A percentile compares a stretch with the other conserved stretches of the same genome.
Evolutionary conservation across 2,797 vertebrate species (phyloP).

Genomic region (Thaleichthys pacificus): DNA sequence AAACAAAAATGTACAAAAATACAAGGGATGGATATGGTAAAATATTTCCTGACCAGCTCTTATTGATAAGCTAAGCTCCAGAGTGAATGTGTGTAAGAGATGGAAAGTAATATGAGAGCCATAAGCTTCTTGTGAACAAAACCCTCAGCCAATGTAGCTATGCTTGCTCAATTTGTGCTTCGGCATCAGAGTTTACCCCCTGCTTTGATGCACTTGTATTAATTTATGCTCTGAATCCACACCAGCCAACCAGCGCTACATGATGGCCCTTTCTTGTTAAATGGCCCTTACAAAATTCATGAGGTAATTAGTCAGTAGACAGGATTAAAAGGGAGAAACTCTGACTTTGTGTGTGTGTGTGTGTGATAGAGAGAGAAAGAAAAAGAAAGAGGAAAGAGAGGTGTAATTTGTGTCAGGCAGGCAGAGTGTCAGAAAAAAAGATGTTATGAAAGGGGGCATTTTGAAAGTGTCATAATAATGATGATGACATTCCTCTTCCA

Average conservation of each 20-base stretch:
- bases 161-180: conserved; percentile 24
- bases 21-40: background rate
- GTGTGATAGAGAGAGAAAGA: background rate
- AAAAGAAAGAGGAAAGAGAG: background rate
- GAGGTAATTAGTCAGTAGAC: conserved; percentile 31
- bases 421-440: background rate
- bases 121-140: conserved; percentile 26
- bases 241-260: conserved; percentile 15
- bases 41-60: background rate
- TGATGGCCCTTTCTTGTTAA: conserved; percentile 39
- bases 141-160: background rate
- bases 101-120: conserved; percentile 17
- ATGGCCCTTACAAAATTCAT: conserved; percentile 40
- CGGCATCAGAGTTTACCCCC: conserved; percentile 4
- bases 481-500: background rate
- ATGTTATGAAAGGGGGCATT: too few species aligned
- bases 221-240: conserved; percentile 36
- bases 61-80: background rate
- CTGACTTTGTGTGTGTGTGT: conserved; percentile 4
- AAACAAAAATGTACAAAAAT: background rate
- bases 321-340: conserved; percentile 4
- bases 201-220: conserved; percentile 39
- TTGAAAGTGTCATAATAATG: conserved; percentile 10
- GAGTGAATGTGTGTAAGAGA: conserved; percentile 2
- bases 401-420: conserved; percentile 3